phyloP scores from a whole-genome alignment of 64 coral and sea anemone species.

The Trachythela sp. region DNA sequence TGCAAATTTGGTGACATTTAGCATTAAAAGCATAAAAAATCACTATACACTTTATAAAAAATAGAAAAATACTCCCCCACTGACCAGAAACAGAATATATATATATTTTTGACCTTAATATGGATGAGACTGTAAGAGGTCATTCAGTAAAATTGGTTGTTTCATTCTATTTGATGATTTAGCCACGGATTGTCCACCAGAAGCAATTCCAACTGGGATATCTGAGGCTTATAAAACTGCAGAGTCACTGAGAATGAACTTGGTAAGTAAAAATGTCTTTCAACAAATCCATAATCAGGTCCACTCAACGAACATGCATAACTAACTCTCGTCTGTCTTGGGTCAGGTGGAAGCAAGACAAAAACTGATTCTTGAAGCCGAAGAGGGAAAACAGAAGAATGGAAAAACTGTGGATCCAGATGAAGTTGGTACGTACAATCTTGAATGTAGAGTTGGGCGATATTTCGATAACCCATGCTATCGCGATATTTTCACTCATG shows the following conservation, averaged over 20 bases:
- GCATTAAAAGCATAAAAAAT: too few relatives aligned
- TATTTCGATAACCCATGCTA: background rate
- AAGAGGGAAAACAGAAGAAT: slow-evolving; percentile 47
- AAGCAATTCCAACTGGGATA: slow-evolving; percentile 70
- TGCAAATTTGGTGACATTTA: too few relatives aligned
- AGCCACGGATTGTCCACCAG: slow-evolving; percentile 81
- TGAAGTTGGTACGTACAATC: slow-evolving; percentile 53
- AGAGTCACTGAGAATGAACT: slow-evolving; percentile 71
- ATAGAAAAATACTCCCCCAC: too few relatives aligned
- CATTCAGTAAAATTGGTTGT: too few relatives aligned
- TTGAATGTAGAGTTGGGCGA: too few relatives aligned
- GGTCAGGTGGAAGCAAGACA: slow-evolving; percentile 90
- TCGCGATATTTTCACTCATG: too few relatives aligned
- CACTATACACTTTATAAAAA: too few relatives aligned
- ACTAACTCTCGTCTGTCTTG: slow-evolving; percentile 8
- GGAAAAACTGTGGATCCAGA: slow-evolving; percentile 57
- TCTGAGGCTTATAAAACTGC: slow-evolving; percentile 82
- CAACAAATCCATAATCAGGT: background rate
- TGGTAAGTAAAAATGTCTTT: slow-evolving; percentile 49
- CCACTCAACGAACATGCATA: too few relatives aligned
- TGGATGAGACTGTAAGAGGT: background rate
- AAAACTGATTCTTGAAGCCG: slow-evolving; percentile 83
- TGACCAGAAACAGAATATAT: too few relatives aligned
- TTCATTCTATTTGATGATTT: background rate
- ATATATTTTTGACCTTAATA: too few relatives aligned